Evolutionary conservation across 2,797 vertebrate species (phyloP).

Genomic region (Argentina silus): DNA sequence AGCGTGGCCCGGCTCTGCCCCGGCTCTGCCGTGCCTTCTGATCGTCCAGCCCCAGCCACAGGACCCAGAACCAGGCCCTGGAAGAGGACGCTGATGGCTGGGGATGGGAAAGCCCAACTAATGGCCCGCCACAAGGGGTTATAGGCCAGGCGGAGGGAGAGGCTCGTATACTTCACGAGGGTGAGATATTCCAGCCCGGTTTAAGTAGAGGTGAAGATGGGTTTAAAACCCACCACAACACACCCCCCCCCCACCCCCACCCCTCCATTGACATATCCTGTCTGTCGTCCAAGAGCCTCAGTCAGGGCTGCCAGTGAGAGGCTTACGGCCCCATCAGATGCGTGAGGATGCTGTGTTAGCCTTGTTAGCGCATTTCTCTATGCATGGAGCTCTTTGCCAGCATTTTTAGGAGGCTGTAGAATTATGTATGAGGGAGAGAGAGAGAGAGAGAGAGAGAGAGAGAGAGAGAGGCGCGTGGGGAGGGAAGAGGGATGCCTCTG

Average conservation of each 20-base stretch:
- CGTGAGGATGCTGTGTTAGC: conserved; percentile 48
- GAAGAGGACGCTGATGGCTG: conserved; percentile 23
- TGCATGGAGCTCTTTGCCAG: conserved; percentile 51
- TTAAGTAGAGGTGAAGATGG: conserved; percentile 34
- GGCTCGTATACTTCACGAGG: conserved; percentile 11
- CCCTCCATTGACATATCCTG: conserved; percentile 44
- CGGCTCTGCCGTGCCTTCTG: conserved; percentile 65
- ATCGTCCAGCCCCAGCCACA: conserved; percentile 42
- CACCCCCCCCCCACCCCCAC: background rate
- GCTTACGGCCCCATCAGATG: conserved; percentile 46
- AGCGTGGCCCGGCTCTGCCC: conserved; percentile 67
- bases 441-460: no score
- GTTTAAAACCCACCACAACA: conserved; percentile 11
- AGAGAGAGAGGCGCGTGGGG: conserved; percentile 31
- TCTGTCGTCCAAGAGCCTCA: conserved; percentile 39
- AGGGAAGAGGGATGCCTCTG: conserved; percentile 55
- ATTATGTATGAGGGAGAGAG: conserved; percentile 60
- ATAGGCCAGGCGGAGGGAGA: conserved; percentile 23
- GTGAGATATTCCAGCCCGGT: conserved; percentile 38
- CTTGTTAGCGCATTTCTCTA: conserved; percentile 53
- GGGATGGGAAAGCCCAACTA: conserved; percentile 16
- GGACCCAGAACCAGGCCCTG: background rate
- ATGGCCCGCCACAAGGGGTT: conserved; percentile 26
- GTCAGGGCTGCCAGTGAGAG: conserved; percentile 33
- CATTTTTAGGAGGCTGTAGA: conserved; percentile 53